Base-by-base conservation (phyloP, 2,888 invertebrate genomes). In the Capitulum mitella region DNA sequence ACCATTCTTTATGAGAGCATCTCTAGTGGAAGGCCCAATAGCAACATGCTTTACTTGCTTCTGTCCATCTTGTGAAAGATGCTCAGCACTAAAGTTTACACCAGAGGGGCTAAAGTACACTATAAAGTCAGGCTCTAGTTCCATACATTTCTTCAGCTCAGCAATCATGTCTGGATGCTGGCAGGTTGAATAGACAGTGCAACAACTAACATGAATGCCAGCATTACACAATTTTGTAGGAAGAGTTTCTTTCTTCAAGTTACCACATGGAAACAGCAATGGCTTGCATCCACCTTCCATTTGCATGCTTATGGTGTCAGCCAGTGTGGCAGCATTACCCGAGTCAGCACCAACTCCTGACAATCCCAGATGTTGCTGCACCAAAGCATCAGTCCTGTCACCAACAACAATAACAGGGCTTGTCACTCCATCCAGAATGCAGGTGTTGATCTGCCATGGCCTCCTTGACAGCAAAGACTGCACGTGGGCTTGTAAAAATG, bases 271-370 rank as follows among this genome's bases (percentile, higher is more conserved):
- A 19, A 64, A 64, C 3, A 64, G 29, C 64, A 70, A n/a, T 48
- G 51, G 34, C 77, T 77, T 70, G 82, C 79, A 19, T 82, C 80
- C 19, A 5, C 32, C 34, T 12, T 14, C 29, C 34, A 64, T 64
- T 29, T 34, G 5, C 19, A 16, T 1, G 3, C 14, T 29, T 10
- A 64, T 64, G 0, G 19, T 1, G 16, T 64, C 32, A 32, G 64
- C 64, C 14, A 64, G 64, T 3, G 3, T 19, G 32, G 14, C 10
- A 34, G 64, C 64, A 34, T 64, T 29, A 34, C 64, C 64, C 14
- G 64, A 64, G 2, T 34, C 34, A 32, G 29, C 14, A 16, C 64
- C 64, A 19, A 29, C 19, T 0, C 12, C 32, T 6, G 5, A 32
- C 34, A 64, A 64, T 19, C 64, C 64, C 32, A 64, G 19, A 5